phyloP scores from a whole-genome alignment of 2,888 invertebrate species.

The Lomographa bimaculata region DNA sequence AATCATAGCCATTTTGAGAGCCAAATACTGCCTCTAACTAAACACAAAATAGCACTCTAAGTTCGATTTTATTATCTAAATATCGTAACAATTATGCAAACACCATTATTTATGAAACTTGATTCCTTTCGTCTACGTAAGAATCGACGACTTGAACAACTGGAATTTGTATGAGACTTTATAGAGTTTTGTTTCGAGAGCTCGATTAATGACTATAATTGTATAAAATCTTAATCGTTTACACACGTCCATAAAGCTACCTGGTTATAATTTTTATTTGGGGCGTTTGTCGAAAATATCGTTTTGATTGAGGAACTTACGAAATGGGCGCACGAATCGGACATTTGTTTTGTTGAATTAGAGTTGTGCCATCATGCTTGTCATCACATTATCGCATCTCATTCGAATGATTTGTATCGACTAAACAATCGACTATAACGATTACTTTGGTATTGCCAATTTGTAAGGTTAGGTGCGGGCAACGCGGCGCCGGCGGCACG shows the following conservation, averaged over 20 bases:
- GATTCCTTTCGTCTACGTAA: conserved; percentile 75
- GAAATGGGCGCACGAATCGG: conserved; percentile 82
- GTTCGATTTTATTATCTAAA: conserved; percentile 44
- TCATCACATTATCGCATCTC: too few relatives aligned
- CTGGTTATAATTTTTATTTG: conserved; percentile 47
- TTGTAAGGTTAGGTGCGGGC: too few relatives aligned
- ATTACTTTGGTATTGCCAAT: too few relatives aligned
- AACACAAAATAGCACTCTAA: conserved; percentile 31
- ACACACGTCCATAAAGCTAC: conserved; percentile 16
- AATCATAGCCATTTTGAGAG: conserved; percentile 69
- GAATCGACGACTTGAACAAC: conserved; percentile 56
- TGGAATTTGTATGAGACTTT: conserved; percentile 42
- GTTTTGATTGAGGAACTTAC: conserved; percentile 76
- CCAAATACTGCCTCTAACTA: conserved; percentile 45
- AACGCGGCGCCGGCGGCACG: too few relatives aligned
- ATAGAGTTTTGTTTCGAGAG: conserved; percentile 22
- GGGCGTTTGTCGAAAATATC: conserved; percentile 73
- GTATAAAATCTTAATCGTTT: conserved; percentile 28
- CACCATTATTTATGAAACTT: conserved; percentile 77
- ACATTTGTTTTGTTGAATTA: conserved; percentile 82
- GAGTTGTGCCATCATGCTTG: conserved; percentile 42
- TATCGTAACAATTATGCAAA: conserved; percentile 62
- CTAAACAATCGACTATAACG: conserved; percentile 16
- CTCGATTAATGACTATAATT: conserved; percentile 6
- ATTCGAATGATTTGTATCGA: neutral